Base-by-base conservation (phyloP, 2,888 invertebrate species). In the Caenorhabditis wallacei region DNA sequence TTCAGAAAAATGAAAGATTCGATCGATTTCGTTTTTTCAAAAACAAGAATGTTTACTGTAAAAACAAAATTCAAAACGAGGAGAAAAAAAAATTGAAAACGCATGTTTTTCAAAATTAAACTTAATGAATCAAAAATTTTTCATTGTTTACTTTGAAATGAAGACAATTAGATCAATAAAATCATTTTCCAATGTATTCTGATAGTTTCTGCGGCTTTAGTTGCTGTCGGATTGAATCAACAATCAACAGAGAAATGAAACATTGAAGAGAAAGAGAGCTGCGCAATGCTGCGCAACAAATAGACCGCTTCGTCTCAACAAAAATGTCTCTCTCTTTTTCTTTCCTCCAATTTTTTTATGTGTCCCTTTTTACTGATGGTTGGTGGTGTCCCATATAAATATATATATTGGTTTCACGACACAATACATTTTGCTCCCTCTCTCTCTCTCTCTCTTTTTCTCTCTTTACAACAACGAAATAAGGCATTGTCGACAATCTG, bases 221-320 rank as follows among this genome's bases (percentile, higher is more conserved):
- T 48, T 59, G 40, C 68, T 76, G 69, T 69, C 76, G 75, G 75
- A 75, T 76, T 76, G 68, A 69, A 76, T 76, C 76, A 76, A 76
- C 76, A 76, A 57, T 66, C 74, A 64, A 74, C 74, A 66, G 43
- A 46, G 26, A 43, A 76, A 48, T 30, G 76, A 76, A 76, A 76
- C 76, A 76, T 69, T 61, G 61, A 24, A 72, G 37, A 24, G 54
- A 56, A n/a, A 43, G 48, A 57, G 43, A 64, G 54, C 74, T 63
- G 71, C 59, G 51, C 61, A 59, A 35, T 30, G 30, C 30, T 61
- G 66, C 75, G 75, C 64, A 48, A 63, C 57, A 66, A 54, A 66
- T 56, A 66, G 43, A 75, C 66, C 26, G 54, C 63, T 63, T 63
- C 40, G 22, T 37, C 26, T 48, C 46, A 13, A 35, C 66, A 57